A percentile compares a stretch with the other conserved stretches of the same genome.
These are phyloP conservation scores for Cryptoblepharus egeriae DNA, from an alignment of 2,797 vertebrate species.

Conservation along the genomic window DNA sequence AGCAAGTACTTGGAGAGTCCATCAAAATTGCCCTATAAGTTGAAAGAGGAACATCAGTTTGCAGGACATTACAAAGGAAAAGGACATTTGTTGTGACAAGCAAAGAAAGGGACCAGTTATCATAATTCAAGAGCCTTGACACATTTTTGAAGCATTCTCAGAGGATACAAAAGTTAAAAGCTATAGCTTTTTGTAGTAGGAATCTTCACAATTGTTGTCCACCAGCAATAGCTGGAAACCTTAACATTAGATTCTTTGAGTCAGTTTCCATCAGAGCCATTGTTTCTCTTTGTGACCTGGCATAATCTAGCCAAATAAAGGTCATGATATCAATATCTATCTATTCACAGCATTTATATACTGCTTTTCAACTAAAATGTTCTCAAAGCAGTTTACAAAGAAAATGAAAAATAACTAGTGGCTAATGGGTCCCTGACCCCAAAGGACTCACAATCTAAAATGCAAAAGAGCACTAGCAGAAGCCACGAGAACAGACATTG, in stretches of 20 bases:
- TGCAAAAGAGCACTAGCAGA: no score
- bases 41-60: slow-evolving; percentile 5
- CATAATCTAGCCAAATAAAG: slow-evolving; percentile 9
- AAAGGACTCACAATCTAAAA: no score
- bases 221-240: not conserved
- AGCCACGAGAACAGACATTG: no score
- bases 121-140: slow-evolving; percentile 14
- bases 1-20: slow-evolving; percentile 7
- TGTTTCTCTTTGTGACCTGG: no score
- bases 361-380: no score
- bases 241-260: not conserved
- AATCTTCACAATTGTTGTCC: not conserved
- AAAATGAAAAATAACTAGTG: no score
- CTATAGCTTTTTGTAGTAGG: not conserved
- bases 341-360: no score
- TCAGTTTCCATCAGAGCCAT: not conserved
- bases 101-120: slow-evolving; percentile 19
- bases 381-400: no score
- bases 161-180: slow-evolving; percentile 20
- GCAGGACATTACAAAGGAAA: slow-evolving; percentile 3
- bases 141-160: slow-evolving; percentile 26
- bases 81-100: slow-evolving; percentile 10
- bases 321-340: not conserved
- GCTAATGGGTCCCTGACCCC: no score
- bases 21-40: slow-evolving; percentile 2